Conservation (phyloP, 2,888 invertebrate species). For the Copidosoma aretas region DNA sequence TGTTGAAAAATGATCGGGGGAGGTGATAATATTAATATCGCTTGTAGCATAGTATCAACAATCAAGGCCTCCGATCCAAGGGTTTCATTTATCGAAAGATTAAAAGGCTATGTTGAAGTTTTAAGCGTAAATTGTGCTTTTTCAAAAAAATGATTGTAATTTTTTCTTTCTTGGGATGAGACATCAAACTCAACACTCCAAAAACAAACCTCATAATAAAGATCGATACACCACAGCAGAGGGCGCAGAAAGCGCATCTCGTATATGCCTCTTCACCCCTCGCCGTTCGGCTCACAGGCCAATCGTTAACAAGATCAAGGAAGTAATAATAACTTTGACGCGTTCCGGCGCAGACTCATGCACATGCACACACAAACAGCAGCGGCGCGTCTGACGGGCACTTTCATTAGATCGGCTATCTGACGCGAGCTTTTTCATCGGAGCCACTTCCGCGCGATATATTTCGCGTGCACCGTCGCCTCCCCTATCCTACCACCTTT, state of each 20-base stretch:
- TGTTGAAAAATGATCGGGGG: no score
- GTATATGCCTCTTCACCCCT: background rate
- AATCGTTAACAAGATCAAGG: slow-evolving; percentile 40
- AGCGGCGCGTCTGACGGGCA: background rate
- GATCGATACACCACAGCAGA: slow-evolving; percentile 17
- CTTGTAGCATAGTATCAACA: no score
- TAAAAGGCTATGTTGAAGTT: no score
- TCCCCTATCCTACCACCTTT: background rate
- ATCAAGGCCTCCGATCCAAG: no score
- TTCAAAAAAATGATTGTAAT: no score
- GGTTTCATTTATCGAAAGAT: no score
- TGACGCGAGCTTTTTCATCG: slow-evolving; percentile 29
- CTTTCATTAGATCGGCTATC: slow-evolving; percentile 34
- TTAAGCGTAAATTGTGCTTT: no score
- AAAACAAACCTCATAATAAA: no score
- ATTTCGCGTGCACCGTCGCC: slow-evolving; percentile 32
- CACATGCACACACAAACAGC: background rate
- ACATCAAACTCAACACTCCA: slow-evolving; percentile 13
- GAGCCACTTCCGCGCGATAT: slow-evolving; percentile 26
- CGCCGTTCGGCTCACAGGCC: slow-evolving; percentile 23
- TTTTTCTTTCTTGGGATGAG: background rate
- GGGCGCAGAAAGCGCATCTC: background rate
- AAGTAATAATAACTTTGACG: slow-evolving; percentile 41
- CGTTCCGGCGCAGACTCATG: slow-evolving; percentile 1
- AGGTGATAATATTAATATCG: no score